Percentiles rank a stretch among this genome's conserved stretches.
phyloP scores from a whole-genome alignment of 2,113 vertebrate genomes.

The Nanorana parkeri region DNA sequence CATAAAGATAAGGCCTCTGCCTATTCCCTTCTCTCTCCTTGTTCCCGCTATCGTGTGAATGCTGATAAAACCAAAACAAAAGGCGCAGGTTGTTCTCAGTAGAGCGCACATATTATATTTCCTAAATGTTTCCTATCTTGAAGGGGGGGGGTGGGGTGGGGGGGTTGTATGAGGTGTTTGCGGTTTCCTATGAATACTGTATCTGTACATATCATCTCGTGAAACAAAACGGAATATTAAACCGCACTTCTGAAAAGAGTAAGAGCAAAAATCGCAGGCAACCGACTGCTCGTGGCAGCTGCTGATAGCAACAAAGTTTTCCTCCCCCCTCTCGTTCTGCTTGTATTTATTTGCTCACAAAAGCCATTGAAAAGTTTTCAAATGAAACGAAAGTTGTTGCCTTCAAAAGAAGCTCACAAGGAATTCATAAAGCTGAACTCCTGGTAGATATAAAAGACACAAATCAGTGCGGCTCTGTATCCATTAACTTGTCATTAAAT shows the following conservation, averaged over 20 bases:
- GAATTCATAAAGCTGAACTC: too few relatives aligned
- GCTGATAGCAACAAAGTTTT: constrained; percentile 47
- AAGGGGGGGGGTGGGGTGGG: constrained; percentile 4
- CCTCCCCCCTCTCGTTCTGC: neutral
- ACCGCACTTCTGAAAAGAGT: constrained; percentile 13
- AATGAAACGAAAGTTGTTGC: neutral
- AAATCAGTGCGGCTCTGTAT: too few relatives aligned
- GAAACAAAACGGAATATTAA: constrained; percentile 50
- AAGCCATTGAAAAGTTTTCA: constrained; percentile 20
- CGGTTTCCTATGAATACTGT: constrained; percentile 36
- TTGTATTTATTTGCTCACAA: constrained; percentile 16
- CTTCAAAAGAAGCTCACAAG: too few relatives aligned
- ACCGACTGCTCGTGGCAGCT: constrained; percentile 1
- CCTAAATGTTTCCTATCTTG: constrained; percentile 55
- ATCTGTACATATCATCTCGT: constrained; percentile 47
- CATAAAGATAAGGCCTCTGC: constrained; percentile 66
- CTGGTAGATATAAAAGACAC: too few relatives aligned
- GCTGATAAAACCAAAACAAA: constrained; percentile 51
- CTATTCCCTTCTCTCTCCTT: constrained; percentile 64
- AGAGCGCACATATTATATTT: constrained; percentile 54
- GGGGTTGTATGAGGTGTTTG: constrained; percentile 29
- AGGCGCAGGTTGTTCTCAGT: constrained; percentile 49
- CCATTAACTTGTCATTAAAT: too few relatives aligned
- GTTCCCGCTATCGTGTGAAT: constrained; percentile 66
- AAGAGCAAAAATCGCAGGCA: neutral